Conservation (phyloP, 2,888 invertebrate genomes). For the Bombylius discolor region DNA sequence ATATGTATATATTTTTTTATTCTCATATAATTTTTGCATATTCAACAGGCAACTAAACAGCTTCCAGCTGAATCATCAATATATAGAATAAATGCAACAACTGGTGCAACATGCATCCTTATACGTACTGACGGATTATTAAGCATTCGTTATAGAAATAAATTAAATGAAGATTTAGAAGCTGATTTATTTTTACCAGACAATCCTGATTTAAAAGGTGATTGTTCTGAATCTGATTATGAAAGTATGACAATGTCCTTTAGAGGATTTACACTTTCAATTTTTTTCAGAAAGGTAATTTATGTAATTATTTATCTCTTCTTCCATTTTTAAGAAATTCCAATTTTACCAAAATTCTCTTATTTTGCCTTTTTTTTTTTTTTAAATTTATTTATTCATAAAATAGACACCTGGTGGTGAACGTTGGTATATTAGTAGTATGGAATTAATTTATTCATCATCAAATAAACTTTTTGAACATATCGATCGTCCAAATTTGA, state of each 20-base stretch:
- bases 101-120: slow-evolving; percentile 65
- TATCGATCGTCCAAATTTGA: slow-evolving; percentile 43
- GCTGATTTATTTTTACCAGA: slow-evolving; percentile 65
- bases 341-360: too few species aligned
- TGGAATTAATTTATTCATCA: slow-evolving; percentile 62
- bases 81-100: slow-evolving; percentile 54
- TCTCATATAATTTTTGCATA: slow-evolving; percentile 2
- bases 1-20: not conserved
- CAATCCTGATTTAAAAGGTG: slow-evolving; percentile 56
- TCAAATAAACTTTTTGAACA: slow-evolving; percentile 47
- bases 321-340: too few species aligned
- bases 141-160: slow-evolving; percentile 55
- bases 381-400: not conserved
- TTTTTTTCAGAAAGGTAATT: slow-evolving; percentile 67
- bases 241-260: slow-evolving; percentile 60
- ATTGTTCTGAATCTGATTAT: slow-evolving; percentile 60
- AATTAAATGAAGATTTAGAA: slow-evolving; percentile 48
- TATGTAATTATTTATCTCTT: too few species aligned
- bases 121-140: slow-evolving; percentile 65
- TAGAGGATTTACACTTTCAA: slow-evolving; percentile 58
- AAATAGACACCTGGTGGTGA: slow-evolving; percentile 73
- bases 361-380: not conserved
- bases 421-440: slow-evolving; percentile 71
- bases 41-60: slow-evolving; percentile 24
- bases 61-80: slow-evolving; percentile 40